Conservation (phyloP, 2,797 vertebrate genomes). For the Ficedula albicollis region DNA sequence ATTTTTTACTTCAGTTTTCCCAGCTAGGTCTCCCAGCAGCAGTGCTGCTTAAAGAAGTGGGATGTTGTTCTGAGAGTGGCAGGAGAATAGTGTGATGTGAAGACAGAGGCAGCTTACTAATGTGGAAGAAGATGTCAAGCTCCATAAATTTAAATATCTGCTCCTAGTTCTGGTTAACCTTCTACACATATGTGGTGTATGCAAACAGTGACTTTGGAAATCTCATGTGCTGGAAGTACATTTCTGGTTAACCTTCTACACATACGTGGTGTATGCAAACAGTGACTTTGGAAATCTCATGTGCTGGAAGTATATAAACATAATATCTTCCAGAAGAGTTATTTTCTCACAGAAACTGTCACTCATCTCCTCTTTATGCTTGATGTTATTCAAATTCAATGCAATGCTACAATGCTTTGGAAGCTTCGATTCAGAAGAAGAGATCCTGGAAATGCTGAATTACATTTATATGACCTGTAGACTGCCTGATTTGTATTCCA, state of each 20-base stretch:
- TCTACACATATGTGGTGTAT: not conserved
- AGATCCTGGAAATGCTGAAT: not conserved
- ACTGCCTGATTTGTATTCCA: not conserved
- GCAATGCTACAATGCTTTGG: not conserved
- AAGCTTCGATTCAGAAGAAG: not conserved
- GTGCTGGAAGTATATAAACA: not conserved
- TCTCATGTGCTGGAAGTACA: not conserved
- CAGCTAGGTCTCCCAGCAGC: not conserved
- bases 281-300: not conserved
- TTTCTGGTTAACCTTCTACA: not conserved
- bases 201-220: not conserved
- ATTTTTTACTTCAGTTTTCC: not conserved
- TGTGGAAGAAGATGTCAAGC: not conserved
- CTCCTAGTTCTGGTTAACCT: not conserved
- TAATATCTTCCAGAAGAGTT: not conserved
- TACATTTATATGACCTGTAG: not conserved
- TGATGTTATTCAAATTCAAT: not conserved
- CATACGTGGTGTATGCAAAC: not conserved
- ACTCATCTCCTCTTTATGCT: not conserved
- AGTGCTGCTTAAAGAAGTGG: not conserved
- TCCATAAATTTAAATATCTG: not conserved
- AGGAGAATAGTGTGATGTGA: not conserved
- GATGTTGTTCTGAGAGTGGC: not conserved
- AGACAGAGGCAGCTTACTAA: not conserved
- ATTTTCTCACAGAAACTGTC: not conserved